Conservation (phyloP, 2,113 vertebrate genomes). For the Poicephalus meyeri region DNA sequence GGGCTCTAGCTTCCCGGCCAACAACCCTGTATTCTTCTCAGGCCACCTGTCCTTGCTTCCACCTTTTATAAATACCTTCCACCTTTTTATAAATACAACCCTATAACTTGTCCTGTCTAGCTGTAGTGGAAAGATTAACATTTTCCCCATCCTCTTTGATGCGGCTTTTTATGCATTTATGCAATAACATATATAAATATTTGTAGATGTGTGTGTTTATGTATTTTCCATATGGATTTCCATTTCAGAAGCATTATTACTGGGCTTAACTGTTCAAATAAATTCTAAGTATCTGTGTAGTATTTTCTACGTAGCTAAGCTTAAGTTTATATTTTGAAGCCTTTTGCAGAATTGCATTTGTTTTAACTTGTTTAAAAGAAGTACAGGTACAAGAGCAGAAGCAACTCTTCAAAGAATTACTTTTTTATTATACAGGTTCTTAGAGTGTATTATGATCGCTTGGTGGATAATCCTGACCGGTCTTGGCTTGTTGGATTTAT, state of each 20-base stretch:
- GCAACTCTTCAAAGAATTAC: background rate
- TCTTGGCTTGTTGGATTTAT: constrained; percentile 84
- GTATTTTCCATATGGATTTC: background rate
- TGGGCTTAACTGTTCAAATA: background rate
- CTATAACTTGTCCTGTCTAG: background rate
- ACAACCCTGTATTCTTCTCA: too few species aligned
- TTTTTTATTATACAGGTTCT: constrained; percentile 77
- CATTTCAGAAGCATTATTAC: background rate
- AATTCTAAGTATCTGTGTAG: background rate
- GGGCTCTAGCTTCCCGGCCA: too few species aligned
- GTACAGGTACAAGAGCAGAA: background rate
- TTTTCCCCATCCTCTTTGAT: background rate
- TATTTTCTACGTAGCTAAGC: background rate
- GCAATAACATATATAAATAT: background rate
- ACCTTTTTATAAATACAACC: background rate
- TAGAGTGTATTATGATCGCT: constrained; percentile 89
- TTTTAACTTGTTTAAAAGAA: background rate
- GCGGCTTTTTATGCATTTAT: background rate
- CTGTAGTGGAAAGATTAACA: background rate
- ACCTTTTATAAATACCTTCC: too few species aligned
- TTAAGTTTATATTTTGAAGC: background rate
- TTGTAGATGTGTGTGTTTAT: background rate
- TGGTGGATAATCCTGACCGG: constrained; percentile 83
- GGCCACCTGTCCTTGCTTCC: too few species aligned
- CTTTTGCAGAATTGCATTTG: background rate